These are phyloP conservation scores for Trissoscelio sp. DNA, from an alignment of 2,888 invertebrate genomes.

Conservation along the genomic window DNA sequence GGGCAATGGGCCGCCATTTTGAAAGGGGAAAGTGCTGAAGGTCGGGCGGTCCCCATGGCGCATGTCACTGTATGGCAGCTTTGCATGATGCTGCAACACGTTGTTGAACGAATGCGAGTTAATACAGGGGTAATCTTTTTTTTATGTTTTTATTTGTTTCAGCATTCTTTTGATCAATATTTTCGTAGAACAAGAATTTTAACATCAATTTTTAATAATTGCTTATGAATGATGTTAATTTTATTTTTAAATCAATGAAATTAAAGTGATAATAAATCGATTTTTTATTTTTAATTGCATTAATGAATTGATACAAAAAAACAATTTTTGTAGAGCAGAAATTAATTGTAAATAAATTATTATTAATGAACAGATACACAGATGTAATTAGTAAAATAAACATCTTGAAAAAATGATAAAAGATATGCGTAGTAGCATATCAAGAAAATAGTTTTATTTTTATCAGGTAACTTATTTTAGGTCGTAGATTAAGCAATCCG, in stretches of 20 bases:
- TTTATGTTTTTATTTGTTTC: neutral
- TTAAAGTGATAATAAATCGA: no score
- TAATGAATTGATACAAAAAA: no score
- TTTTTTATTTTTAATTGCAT: no score
- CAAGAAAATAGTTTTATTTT: neutral
- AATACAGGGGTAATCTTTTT: constrained; percentile 88
- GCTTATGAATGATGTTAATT: no score
- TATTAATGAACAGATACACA: no score
- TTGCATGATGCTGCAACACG: constrained; percentile 90
- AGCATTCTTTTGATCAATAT: neutral
- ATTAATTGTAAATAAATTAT: no score
- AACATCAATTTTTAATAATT: neutral
- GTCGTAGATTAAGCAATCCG: constrained; percentile 2
- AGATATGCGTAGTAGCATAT: neutral
- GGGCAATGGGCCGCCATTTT: constrained; percentile 90
- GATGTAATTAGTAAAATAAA: no score
- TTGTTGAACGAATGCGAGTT: constrained; percentile 91
- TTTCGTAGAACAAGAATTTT: neutral
- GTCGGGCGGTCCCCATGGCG: constrained; percentile 89
- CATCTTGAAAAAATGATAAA: neutral
- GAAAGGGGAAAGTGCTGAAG: constrained; percentile 89
- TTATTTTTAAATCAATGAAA: no score
- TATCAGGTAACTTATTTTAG: neutral
- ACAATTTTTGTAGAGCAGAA: no score
- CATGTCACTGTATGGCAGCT: constrained; percentile 90